These are phyloP conservation scores for Pangasius mekongensis DNA, from an alignment of 2,797 vertebrate genomes.

Conservation along the genomic window DNA sequence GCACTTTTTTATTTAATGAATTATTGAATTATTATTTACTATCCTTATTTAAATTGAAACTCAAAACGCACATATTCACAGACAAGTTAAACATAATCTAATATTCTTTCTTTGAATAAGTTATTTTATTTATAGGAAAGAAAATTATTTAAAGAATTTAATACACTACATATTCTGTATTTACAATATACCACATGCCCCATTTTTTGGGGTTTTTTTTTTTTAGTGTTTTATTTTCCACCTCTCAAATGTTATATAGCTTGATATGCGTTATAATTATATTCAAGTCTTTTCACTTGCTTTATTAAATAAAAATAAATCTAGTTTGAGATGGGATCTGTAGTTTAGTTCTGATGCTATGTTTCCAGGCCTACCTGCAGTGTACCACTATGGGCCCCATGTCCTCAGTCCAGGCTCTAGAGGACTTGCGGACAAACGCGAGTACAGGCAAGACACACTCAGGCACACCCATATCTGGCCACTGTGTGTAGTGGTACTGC, in stretches of 20 bases:
- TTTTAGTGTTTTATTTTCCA: neutral
- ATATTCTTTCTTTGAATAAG: neutral
- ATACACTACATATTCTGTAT: too few species aligned
- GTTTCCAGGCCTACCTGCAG: conserved; percentile 83
- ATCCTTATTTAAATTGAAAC: neutral
- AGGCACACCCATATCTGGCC: conserved; percentile 97
- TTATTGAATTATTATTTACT: neutral
- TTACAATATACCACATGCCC: neutral
- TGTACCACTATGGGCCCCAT: conserved; percentile 88
- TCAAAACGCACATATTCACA: neutral
- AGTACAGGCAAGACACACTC: conserved; percentile 89
- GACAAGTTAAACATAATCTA: neutral
- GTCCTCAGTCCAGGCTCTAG: conserved; percentile 74
- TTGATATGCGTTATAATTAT: neutral
- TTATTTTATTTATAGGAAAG: neutral
- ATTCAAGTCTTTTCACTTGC: neutral
- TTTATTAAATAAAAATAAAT: neutral
- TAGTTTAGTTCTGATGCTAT: neutral
- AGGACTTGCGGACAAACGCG: conserved; percentile 88
- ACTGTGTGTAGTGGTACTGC: conserved; percentile 96
- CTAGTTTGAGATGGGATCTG: neutral
- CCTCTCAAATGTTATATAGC: neutral
- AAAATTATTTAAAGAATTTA: neutral
- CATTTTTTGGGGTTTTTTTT: too few species aligned
- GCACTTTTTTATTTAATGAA: neutral